Evolutionary conservation across 2,888 invertebrate species (phyloP), one percentile per base, ranked within the genome.

Genomic region (Trypoxylon attenuatum): DNA sequence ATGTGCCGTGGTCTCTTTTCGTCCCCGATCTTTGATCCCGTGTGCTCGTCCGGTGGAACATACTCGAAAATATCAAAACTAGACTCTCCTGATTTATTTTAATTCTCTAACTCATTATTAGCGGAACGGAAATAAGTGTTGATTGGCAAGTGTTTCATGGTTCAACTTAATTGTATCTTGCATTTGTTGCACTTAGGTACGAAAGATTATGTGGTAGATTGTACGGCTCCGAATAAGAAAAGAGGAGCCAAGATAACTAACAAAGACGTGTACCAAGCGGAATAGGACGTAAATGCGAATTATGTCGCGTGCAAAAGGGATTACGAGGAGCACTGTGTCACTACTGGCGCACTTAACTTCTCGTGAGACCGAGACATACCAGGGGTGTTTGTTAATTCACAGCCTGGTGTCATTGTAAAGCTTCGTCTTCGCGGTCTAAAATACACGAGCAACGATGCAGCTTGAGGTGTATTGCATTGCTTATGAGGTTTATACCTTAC

Each of bases 311-410:
- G 57, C 54, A 56, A 68, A 64, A 55, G 61, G 61, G 70, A 75
- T 75, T 73, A 64, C 65, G 52, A 23, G 53, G 43, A 42, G 46
- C 43, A 43, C 53, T 60, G 60, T 68, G 65, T 76, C 67, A 53
- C 58, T 53, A 33, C 60, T 45, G 46, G 33, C 22, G 60, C 74
- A 52, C 65, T 77, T 77, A 76, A 76, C 76, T 76, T 76, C 76
- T 76, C 55, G 58, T 74, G 69, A 67, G 61, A 25, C 38, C 54
- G n/a, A 42, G 63, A 69, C 65, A 65, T 58, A 47, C 59, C 8
- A 18, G 49, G 60, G 77, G 57, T 74, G 71, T 74, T 76, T 71
- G 75, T 76, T 76, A 77, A 76, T 76, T 76, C 76, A 74, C 67
- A 63, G 45, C 61, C 29, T 51, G 61, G 58, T 54, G 73, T 73